Evolutionary conservation across 2,888 invertebrate species (phyloP).

Genomic region (Drosophila diplacantha): DNA sequence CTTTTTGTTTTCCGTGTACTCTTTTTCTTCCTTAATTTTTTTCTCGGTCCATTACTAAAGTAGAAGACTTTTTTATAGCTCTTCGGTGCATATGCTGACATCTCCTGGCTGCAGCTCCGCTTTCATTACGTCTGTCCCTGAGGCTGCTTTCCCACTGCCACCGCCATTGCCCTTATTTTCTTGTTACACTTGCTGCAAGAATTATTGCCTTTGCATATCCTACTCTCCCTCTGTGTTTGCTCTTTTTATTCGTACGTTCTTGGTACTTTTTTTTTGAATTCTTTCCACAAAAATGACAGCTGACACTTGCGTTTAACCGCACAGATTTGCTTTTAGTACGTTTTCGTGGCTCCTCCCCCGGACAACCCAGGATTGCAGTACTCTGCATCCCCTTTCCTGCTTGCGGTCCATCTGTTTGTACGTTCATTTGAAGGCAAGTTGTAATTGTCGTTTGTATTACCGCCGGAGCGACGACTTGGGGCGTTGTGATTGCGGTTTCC

Average conservation of each 20-base stretch:
- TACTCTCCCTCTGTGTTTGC: slow-evolving; percentile 23
- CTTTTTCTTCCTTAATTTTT: slow-evolving; percentile 5
- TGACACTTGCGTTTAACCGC: slow-evolving; percentile 72
- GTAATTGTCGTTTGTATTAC: slow-evolving; percentile 70
- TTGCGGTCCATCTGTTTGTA: slow-evolving; percentile 63
- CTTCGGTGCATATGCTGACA: slow-evolving; percentile 49
- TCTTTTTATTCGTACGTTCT: slow-evolving; percentile 5
- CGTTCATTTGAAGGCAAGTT: slow-evolving; percentile 60
- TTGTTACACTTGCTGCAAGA: slow-evolving; percentile 64
- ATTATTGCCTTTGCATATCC: slow-evolving; percentile 66
- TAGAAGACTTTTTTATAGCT: slow-evolving; percentile 34
- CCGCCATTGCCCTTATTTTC: slow-evolving; percentile 59
- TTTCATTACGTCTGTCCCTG: slow-evolving; percentile 28
- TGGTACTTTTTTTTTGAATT: slow-evolving; percentile 21
- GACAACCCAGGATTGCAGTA: background rate
- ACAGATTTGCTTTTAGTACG: slow-evolving; percentile 63
- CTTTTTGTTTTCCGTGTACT: background rate
- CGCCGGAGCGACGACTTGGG: slow-evolving; percentile 42
- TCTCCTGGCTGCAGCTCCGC: slow-evolving; percentile 31
- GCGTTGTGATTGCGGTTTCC: slow-evolving; percentile 51
- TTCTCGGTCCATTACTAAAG: slow-evolving; percentile 20
- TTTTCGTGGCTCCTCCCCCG: slow-evolving; percentile 4
- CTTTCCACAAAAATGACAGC: slow-evolving; percentile 66
- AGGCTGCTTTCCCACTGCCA: slow-evolving; percentile 44
- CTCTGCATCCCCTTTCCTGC: slow-evolving; percentile 41